Percentiles rank a stretch among this genome's conserved stretches.
Conservation (phyloP, 1,140 invertebrate species). For the Caenorhabditis tropicalis region DNA sequence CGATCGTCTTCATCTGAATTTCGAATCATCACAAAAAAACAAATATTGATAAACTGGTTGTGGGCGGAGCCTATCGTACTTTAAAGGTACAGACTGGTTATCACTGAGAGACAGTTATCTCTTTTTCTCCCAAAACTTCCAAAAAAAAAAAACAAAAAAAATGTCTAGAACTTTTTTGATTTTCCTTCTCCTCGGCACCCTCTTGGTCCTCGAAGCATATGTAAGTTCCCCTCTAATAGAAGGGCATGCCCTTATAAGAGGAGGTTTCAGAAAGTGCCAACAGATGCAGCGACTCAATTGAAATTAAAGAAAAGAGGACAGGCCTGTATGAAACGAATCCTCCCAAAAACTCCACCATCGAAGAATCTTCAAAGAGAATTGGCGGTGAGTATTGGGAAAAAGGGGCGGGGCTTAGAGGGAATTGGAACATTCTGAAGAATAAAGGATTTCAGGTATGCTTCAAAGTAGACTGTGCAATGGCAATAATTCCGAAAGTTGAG, state of each 20-base stretch:
- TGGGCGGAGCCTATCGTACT: background rate
- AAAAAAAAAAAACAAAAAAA: background rate
- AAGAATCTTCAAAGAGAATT: background rate
- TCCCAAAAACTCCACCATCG: constrained; percentile 11
- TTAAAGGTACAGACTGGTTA: background rate
- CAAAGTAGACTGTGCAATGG: constrained; percentile 29
- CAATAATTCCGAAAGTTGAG: background rate
- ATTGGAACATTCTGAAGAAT: background rate
- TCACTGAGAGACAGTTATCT: background rate
- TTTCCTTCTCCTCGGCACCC: background rate
- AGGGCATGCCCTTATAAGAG: background rate
- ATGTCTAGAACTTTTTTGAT: constrained; percentile 37
- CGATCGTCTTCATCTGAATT: too few relatives aligned
- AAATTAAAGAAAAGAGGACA: constrained; percentile 32
- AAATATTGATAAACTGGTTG: background rate
- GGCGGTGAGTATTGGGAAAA: background rate
- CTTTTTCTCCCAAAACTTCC: too few relatives aligned
- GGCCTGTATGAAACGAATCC: constrained; percentile 28
- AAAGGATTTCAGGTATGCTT: background rate
- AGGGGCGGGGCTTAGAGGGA: background rate
- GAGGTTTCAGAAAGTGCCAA: background rate
- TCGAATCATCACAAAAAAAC: background rate
- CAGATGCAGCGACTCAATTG: background rate
- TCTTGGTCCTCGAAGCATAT: constrained; percentile 14
- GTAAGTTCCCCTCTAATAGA: background rate